Conservation (phyloP, 2,113 vertebrate species). For the Lontra canadensis region DNA sequence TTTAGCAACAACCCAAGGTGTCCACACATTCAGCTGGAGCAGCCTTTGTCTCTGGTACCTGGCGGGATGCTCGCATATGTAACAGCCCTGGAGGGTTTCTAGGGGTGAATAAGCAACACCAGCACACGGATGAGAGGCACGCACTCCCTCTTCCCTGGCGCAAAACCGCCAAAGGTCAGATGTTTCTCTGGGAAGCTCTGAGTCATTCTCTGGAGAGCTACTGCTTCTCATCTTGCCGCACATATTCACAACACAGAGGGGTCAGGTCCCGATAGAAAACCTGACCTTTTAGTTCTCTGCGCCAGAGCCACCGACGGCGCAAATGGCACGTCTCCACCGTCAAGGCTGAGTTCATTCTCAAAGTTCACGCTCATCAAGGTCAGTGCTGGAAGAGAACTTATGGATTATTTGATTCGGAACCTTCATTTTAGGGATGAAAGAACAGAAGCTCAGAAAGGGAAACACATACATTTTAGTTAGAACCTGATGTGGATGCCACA, state of each 20-base stretch:
- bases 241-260: neutral
- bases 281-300: neutral
- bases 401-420: neutral
- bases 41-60: neutral
- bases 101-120: neutral
- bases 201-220: neutral
- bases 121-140: fast-evolving
- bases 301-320: neutral
- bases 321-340: neutral
- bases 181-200: neutral
- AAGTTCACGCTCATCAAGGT: neutral
- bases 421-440: neutral
- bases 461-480: neutral
- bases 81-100: neutral
- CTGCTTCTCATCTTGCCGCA: neutral
- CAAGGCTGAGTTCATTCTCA: neutral
- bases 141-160: neutral
- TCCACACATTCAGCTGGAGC: fast-evolving
- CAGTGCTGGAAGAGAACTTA: neutral
- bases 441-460: neutral
- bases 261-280: neutral
- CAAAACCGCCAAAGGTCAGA: conserved; percentile 24
- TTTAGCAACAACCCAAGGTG: neutral
- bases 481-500: fast-evolving
- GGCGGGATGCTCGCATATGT: fast-evolving